Conservation (phyloP, 2,888 invertebrate genomes). For the Diarsia mendica region DNA sequence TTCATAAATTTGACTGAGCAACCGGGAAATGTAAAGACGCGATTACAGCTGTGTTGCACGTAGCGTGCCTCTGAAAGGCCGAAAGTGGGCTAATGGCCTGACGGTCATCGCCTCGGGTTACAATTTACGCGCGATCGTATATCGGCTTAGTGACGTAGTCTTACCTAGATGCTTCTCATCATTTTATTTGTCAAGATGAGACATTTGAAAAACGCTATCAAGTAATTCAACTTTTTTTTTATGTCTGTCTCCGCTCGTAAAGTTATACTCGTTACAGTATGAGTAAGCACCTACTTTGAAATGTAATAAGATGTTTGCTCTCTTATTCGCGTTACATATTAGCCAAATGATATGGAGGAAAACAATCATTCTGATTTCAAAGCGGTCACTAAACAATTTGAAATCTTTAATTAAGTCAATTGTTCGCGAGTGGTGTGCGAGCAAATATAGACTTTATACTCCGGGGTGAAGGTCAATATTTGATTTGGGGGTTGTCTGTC, state of each 20-base stretch:
- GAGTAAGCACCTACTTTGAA: slow-evolving; percentile 35
- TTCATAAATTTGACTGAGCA: slow-evolving; percentile 64
- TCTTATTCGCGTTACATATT: slow-evolving; percentile 11
- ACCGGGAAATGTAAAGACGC: slow-evolving; percentile 65
- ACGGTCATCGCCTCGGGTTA: slow-evolving; percentile 67
- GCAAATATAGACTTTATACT: slow-evolving; percentile 64
- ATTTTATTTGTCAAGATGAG: slow-evolving; percentile 45
- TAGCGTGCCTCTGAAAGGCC: slow-evolving; percentile 70
- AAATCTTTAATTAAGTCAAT: slow-evolving; percentile 71
- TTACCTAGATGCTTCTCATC: slow-evolving; percentile 28
- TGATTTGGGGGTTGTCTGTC: slow-evolving; percentile 47
- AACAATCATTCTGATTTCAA: slow-evolving; percentile 38
- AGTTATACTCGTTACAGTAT: slow-evolving; percentile 25
- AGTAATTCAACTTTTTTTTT: slow-evolving; percentile 44
- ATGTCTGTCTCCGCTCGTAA: slow-evolving; percentile 36
- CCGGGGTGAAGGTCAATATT: slow-evolving; percentile 63
- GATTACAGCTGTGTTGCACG: slow-evolving; percentile 71
- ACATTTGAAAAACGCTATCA: slow-evolving; percentile 27
- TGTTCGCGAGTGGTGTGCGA: slow-evolving; percentile 30
- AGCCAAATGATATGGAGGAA: slow-evolving; percentile 16
- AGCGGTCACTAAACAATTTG: slow-evolving; percentile 56
- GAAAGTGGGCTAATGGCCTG: slow-evolving; percentile 81
- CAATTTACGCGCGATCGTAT: slow-evolving; percentile 63
- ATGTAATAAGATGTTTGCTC: slow-evolving; percentile 2
- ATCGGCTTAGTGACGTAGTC: slow-evolving; percentile 51